These are phyloP conservation scores for Catostylus mosaicus DNA, from an alignment of 30 jellyfish, hydroid and myxozoan genomes.

Conservation along the genomic window DNA sequence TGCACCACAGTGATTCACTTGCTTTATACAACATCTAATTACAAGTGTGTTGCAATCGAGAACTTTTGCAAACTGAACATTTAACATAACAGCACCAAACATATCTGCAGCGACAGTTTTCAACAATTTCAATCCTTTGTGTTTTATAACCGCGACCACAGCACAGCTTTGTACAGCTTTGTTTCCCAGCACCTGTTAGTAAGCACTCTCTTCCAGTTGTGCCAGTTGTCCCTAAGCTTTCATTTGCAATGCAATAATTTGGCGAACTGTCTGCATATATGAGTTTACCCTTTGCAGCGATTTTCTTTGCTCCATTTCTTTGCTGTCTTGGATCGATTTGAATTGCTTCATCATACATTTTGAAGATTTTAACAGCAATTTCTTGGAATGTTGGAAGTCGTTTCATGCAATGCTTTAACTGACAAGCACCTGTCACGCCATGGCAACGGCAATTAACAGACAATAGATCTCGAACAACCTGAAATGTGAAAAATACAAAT, in stretches of 20 bases:
- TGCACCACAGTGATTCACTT: not conserved
- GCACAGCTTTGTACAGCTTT: slow-evolving; percentile 86
- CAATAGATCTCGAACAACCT: slow-evolving; percentile 73
- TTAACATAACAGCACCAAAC: slow-evolving; percentile 91
- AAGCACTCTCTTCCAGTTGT: slow-evolving; percentile 89
- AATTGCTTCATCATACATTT: slow-evolving; percentile 77
- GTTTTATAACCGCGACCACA: slow-evolving; percentile 88
- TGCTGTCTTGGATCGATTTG: slow-evolving; percentile 42
- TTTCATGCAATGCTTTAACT: slow-evolving; percentile 84
- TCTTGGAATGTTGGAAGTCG: slow-evolving; percentile 78
- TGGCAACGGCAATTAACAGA: slow-evolving; percentile 88
- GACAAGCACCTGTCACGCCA: slow-evolving; percentile 97
- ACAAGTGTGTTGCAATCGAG: slow-evolving; percentile 64
- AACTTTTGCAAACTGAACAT: slow-evolving; percentile 77
- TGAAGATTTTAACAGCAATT: slow-evolving; percentile 63
- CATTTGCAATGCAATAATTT: slow-evolving; percentile 62
- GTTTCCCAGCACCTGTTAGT: slow-evolving; percentile 69
- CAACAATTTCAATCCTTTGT: slow-evolving; percentile 70
- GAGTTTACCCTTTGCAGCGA: slow-evolving; percentile 47
- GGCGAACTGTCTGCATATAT: slow-evolving; percentile 76
- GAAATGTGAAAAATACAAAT: not conserved
- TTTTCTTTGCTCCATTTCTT: slow-evolving; percentile 39
- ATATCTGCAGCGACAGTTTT: slow-evolving; percentile 83
- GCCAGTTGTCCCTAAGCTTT: slow-evolving; percentile 64
- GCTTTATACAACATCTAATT: not conserved